Evolutionary conservation across 2,888 invertebrate species (phyloP).

Genomic region (Xylophagus ater): DNA sequence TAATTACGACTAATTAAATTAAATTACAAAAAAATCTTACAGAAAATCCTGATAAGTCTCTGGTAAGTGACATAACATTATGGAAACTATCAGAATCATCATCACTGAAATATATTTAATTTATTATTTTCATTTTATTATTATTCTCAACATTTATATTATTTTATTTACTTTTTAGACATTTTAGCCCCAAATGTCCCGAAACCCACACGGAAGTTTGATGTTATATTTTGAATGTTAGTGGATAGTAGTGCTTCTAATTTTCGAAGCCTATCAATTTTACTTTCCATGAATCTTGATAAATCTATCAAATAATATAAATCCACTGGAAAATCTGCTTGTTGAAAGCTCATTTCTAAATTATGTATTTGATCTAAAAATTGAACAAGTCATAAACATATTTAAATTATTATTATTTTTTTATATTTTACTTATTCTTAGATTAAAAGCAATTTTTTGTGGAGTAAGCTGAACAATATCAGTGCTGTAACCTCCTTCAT

Average conservation of each 20-base stretch:
- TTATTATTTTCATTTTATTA: too few relatives aligned
- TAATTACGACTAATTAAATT: too few relatives aligned
- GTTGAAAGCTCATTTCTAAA: conserved; percentile 58
- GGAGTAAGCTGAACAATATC: too few relatives aligned
- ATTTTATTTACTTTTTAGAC: too few relatives aligned
- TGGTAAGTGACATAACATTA: too few relatives aligned
- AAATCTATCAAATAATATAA: conserved; percentile 95
- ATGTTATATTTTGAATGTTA: conserved; percentile 77
- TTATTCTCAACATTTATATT: too few relatives aligned
- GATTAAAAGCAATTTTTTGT: conserved; percentile 54
- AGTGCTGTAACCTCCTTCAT: too few relatives aligned
- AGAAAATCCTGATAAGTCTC: too few relatives aligned
- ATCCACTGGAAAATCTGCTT: conserved; percentile 86
- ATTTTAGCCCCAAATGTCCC: conserved; percentile 88
- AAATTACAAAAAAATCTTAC: too few relatives aligned
- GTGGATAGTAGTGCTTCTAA: conserved; percentile 62
- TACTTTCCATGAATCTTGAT: conserved; percentile 92
- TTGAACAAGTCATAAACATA: not conserved
- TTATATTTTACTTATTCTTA: conserved; percentile 57
- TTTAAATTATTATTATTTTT: not conserved
- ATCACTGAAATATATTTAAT: too few relatives aligned
- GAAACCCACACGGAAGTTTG: conserved; percentile 77
- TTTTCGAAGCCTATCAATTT: conserved; percentile 78
- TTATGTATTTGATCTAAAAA: conserved; percentile 57
- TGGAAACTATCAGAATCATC: too few relatives aligned